Evolutionary conservation across 2,797 vertebrate genomes (phyloP).

Genomic region (Rousettus madagascariensis): DNA sequence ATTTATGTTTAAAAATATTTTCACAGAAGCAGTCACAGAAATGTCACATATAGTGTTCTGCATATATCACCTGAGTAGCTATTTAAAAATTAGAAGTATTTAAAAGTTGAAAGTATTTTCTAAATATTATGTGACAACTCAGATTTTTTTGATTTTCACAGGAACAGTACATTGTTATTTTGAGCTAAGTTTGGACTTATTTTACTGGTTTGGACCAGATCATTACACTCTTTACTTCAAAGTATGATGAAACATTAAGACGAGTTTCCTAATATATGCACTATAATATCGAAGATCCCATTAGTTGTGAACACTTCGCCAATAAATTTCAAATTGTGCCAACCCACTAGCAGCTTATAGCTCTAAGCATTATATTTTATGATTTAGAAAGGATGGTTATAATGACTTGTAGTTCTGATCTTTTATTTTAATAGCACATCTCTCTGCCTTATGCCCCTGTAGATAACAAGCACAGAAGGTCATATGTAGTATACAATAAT

Average conservation of each 20-base stretch:
- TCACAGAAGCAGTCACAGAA: neutral
- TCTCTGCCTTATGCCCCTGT: constrained; percentile 29
- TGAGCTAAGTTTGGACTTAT: neutral
- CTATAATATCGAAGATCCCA: neutral
- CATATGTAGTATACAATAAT: neutral
- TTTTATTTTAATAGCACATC: constrained; percentile 54
- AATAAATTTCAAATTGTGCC: constrained; percentile 22
- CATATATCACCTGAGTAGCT: neutral
- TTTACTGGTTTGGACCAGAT: neutral
- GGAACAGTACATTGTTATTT: neutral
- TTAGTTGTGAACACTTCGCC: constrained; percentile 17
- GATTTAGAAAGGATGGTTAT: constrained; percentile 48
- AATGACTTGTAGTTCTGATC: constrained; percentile 30
- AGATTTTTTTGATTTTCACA: neutral
- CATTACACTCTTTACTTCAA: neutral
- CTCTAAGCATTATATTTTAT: neutral
- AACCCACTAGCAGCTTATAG: neutral
- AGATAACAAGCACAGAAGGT: neutral
- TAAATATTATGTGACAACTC: neutral
- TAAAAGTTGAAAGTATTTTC: neutral
- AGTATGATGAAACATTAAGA: neutral
- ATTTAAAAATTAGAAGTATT: neutral
- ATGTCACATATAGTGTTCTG: neutral
- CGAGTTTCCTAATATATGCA: neutral
- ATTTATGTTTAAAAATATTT: neutral